These are phyloP conservation scores for Hecatera dysodea DNA, from an alignment of 2,888 invertebrate species.

Conservation along the genomic window DNA sequence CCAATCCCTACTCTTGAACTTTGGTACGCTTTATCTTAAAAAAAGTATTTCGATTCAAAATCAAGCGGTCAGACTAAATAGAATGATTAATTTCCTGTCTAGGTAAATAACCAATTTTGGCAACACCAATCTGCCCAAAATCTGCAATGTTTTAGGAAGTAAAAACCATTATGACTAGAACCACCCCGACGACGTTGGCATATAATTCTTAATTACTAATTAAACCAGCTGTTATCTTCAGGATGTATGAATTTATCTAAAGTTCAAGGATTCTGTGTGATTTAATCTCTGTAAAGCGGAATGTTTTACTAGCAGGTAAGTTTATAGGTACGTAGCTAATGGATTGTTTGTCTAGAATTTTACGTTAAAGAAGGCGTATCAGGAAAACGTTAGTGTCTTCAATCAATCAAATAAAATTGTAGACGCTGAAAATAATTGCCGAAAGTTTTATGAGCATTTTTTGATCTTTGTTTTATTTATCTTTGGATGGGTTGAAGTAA, in stretches of 20 bases:
- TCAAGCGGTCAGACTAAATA: too few species aligned
- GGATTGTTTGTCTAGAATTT: conserved; percentile 10
- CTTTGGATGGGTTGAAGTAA: too few species aligned
- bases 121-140: conserved; percentile 3
- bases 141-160: conserved; percentile 48
- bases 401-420: not conserved
- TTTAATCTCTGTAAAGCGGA: conserved; percentile 47
- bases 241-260: conserved; percentile 49
- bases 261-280: conserved; percentile 62
- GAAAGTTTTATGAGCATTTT: not conserved
- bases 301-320: conserved; percentile 13
- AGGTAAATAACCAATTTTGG: too few species aligned
- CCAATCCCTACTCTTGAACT: too few species aligned
- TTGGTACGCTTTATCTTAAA: too few species aligned
- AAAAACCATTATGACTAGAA: conserved; percentile 21
- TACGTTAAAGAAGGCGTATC: conserved; percentile 5
- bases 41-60: too few species aligned
- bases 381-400: conserved; percentile 8
- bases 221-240: conserved; percentile 38
- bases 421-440: not conserved
- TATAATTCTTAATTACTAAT: conserved; percentile 47
- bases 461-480: too few species aligned
- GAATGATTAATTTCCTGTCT: too few species aligned
- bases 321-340: not conserved
- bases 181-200: conserved; percentile 7